Evolutionary conservation across 2,113 vertebrate species (phyloP).

Genomic region (Indicator indicator): DNA sequence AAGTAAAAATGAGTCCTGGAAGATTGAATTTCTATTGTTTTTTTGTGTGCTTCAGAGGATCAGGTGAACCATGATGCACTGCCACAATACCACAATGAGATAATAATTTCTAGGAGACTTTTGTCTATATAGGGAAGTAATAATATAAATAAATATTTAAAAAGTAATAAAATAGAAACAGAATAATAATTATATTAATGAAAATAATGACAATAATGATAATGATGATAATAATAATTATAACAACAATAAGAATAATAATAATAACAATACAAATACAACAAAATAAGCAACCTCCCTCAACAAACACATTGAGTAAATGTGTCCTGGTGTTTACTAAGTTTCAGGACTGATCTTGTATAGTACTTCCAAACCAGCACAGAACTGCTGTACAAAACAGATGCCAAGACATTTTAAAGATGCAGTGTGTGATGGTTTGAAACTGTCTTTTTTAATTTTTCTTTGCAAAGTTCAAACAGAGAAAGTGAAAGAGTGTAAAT

Average conservation of each 20-base stretch:
- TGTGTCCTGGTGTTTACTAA: background rate
- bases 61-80: fast-evolving
- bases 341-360: background rate
- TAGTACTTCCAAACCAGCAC: background rate
- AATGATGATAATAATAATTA: too few species aligned
- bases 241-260: too few species aligned
- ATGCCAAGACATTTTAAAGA: background rate
- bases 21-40: background rate
- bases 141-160: background rate
- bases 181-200: too few species aligned
- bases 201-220: too few species aligned
- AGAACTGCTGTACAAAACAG: fast-evolving
- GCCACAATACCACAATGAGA: background rate
- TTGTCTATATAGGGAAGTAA: background rate
- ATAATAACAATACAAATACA: too few species aligned
- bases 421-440: too few species aligned
- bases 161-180: background rate
- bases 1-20: background rate
- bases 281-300: background rate
- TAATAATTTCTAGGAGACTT: background rate
- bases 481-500: too few species aligned
- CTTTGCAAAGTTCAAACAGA: too few species aligned
- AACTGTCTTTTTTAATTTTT: too few species aligned
- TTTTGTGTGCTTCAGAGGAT: background rate
- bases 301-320: background rate